These are phyloP conservation scores for Aphelenchoides avenae DNA, from an alignment of 1,140 invertebrate genomes.

Conservation along the genomic window DNA sequence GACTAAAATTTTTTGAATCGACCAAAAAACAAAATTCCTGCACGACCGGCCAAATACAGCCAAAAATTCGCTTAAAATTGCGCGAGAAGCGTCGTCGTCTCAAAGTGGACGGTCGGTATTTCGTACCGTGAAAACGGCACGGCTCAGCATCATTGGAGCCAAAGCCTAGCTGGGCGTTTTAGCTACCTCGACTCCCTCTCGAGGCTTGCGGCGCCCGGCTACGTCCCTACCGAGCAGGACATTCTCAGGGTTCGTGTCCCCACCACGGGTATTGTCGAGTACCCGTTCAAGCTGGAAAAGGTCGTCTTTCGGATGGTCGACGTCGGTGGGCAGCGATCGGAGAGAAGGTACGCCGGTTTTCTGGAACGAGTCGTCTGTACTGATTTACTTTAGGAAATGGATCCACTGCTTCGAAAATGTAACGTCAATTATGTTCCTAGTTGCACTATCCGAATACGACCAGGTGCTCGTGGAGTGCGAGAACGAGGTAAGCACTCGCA, in stretches of 20 bases:
- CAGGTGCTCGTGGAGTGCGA: constrained; percentile 20
- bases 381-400: no score
- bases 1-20: not conserved
- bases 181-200: constrained; percentile 94
- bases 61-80: no score
- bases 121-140: no score
- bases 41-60: no score
- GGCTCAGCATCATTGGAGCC: no score
- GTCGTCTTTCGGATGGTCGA: constrained; percentile 72
- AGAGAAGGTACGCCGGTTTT: no score
- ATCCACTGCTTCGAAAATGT: constrained; percentile 68
- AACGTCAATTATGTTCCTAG: constrained; percentile 67
- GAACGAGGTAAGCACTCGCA: constrained; percentile 13
- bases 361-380: constrained; percentile 63
- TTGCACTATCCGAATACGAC: constrained; percentile 59
- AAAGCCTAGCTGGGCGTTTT: constrained; percentile 55
- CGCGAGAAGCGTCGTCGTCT: no score
- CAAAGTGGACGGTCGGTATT: no score
- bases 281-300: constrained; percentile 93
- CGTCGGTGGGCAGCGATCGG: constrained; percentile 64
- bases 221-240: constrained; percentile 93
- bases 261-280: constrained; percentile 88
- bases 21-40: no score
- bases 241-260: constrained; percentile 92
- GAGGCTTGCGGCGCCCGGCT: constrained; percentile 81